These are phyloP conservation scores for Sinocyclocheilus grahami DNA, from an alignment of 2,113 vertebrate genomes.

Conservation along the genomic window DNA sequence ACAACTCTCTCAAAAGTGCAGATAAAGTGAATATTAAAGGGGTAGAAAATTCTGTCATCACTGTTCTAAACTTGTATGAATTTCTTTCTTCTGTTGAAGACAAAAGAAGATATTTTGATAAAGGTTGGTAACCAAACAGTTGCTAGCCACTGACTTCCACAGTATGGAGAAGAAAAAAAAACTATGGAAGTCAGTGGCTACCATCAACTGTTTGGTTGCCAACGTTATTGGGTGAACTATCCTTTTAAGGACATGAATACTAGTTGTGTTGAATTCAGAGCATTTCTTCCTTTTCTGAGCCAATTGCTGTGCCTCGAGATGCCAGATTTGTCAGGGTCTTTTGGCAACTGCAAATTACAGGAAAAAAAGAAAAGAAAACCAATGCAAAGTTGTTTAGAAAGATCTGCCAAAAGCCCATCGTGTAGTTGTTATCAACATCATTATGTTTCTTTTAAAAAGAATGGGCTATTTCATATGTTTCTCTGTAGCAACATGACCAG, in stretches of 20 bases:
- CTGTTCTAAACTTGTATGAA: too few species aligned
- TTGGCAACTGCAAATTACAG: constrained; percentile 18
- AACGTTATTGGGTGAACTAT: not conserved
- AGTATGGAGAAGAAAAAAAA: not conserved
- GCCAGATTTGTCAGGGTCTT: constrained; percentile 26
- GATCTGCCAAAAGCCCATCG: constrained; percentile 9
- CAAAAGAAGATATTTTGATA: too few species aligned
- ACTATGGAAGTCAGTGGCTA: too few species aligned
- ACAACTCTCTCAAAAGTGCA: too few species aligned
- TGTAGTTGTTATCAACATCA: constrained; percentile 3
- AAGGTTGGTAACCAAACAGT: too few species aligned
- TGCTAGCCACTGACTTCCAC: not conserved
- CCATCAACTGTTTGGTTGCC: too few species aligned
- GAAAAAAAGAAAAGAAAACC: not conserved
- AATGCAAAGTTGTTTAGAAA: constrained; percentile 26
- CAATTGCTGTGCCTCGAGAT: constrained; percentile 14
- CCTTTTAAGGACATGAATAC: not conserved
- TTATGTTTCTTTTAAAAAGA: not conserved
- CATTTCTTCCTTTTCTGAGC: constrained; percentile 4
- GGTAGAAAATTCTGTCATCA: too few species aligned
- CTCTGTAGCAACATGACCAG: not conserved
- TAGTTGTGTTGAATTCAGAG: not conserved
- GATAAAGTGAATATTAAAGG: too few species aligned
- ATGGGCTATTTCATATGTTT: not conserved
- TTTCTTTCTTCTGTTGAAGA: too few species aligned